Percentiles rank a stretch among this genome's conserved stretches.
Evolutionary conservation across 2,888 invertebrate genomes (phyloP).

Genomic region (Eupeodes latifasciatus): DNA sequence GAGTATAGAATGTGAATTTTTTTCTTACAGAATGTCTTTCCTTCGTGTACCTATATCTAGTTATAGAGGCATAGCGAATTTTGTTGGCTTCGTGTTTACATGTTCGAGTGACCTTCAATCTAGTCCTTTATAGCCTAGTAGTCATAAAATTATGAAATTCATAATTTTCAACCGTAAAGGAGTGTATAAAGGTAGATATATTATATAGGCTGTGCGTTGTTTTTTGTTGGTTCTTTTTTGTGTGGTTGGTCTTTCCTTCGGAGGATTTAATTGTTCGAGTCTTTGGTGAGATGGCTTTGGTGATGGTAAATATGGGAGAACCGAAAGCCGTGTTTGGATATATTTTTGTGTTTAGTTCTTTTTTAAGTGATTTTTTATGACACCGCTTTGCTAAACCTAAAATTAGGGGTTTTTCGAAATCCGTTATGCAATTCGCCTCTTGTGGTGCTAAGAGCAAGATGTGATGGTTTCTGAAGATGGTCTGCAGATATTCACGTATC

Average conservation of each 20-base stretch:
- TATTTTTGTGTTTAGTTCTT: slow-evolving; percentile 39
- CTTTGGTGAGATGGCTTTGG: slow-evolving; percentile 26
- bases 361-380: slow-evolving; percentile 73
- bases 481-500: slow-evolving; percentile 18
- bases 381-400: slow-evolving; percentile 69
- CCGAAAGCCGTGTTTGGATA: slow-evolving; percentile 14
- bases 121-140: slow-evolving; percentile 48
- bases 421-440: slow-evolving; percentile 61
- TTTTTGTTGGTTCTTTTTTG: slow-evolving; percentile 6
- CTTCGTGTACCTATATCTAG: no score
- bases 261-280: slow-evolving; percentile 43
- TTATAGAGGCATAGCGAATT: slow-evolving; percentile 47
- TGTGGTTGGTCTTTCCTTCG: slow-evolving; percentile 26
- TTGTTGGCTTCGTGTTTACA: slow-evolving; percentile 18
- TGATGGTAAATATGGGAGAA: no score
- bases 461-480: neutral
- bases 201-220: neutral
- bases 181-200: slow-evolving; percentile 29
- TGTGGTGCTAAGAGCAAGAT: slow-evolving; percentile 36
- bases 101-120: slow-evolving; percentile 61
- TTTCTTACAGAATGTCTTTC: slow-evolving; percentile 52
- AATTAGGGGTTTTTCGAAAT: slow-evolving; percentile 67
- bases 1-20: slow-evolving; percentile 4
- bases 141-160: slow-evolving; percentile 74
- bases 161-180: slow-evolving; percentile 64